phyloP scores from a whole-genome alignment of 2,888 invertebrate species.

The Cerastis rubricosa region DNA sequence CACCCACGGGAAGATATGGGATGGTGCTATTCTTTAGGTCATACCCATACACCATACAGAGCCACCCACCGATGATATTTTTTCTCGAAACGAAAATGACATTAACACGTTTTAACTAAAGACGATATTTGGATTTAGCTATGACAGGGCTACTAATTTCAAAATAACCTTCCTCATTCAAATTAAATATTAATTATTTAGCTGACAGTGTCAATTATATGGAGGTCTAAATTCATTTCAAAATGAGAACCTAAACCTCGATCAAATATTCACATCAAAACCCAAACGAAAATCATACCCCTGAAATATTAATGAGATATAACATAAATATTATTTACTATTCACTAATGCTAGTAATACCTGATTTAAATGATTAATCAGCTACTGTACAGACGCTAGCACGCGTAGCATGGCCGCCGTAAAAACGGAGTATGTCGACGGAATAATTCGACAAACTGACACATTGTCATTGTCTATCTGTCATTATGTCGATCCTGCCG shows the following conservation, averaged over 20 bases:
- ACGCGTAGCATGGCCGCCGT: too few species aligned
- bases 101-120: not conserved
- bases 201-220: not conserved
- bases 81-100: too few species aligned
- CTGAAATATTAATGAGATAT: slow-evolving; percentile 1
- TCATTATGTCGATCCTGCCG: too few species aligned
- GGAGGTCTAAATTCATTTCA: not conserved
- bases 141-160: not conserved
- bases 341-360: slow-evolving; percentile 12
- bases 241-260: not conserved
- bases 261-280: slow-evolving; percentile 1
- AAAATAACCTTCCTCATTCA: not conserved
- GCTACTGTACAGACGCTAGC: too few species aligned
- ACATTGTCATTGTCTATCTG: too few species aligned
- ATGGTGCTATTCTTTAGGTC: too few species aligned
- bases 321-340: slow-evolving; percentile 26
- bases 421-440: too few species aligned
- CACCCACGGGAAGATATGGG: too few species aligned
- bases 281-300: not conserved
- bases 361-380: slow-evolving; percentile 47
- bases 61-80: too few species aligned
- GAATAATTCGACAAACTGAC: too few species aligned
- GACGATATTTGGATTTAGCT: not conserved
- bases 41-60: too few species aligned
- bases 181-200: not conserved